These are phyloP conservation scores for Melieria crassipennis DNA, from an alignment of 2,888 invertebrate genomes.

Conservation along the genomic window DNA sequence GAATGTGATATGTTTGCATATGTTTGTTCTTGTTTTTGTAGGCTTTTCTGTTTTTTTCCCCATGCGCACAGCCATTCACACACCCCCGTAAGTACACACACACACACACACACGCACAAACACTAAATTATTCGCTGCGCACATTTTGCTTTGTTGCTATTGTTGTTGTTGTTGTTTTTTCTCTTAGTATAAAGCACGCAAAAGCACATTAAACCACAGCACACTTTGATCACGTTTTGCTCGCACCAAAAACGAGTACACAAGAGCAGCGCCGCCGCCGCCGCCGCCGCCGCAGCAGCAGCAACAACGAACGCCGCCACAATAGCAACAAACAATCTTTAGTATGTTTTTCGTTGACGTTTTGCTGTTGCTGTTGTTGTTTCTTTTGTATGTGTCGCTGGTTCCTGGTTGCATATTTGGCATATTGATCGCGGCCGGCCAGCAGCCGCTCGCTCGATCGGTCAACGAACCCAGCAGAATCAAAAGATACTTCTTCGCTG, in stretches of 20 bases:
- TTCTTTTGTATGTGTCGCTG: slow-evolving; percentile 28
- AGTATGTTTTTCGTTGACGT: slow-evolving; percentile 9
- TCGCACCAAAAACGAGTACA: background rate
- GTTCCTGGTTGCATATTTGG: slow-evolving; percentile 62
- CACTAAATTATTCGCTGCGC: background rate
- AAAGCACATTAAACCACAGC: slow-evolving; percentile 10
- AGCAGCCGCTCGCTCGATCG: slow-evolving; percentile 44
- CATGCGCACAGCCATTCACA: background rate
- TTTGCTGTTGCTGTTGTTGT: slow-evolving; percentile 24
- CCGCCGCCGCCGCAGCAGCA: background rate
- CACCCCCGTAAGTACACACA: slow-evolving; percentile 16
- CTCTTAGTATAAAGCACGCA: background rate
- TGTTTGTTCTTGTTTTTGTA: too few relatives aligned
- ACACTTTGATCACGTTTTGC: slow-evolving; percentile 29
- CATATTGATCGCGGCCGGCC: slow-evolving; percentile 49
- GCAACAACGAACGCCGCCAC: background rate
- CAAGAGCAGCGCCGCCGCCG: background rate
- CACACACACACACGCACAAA: slow-evolving; percentile 5
- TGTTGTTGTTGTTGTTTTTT: background rate
- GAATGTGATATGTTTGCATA: too few relatives aligned
- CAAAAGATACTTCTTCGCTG: background rate
- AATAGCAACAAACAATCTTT: too few relatives aligned
- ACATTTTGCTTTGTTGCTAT: background rate
- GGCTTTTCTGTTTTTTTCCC: too few relatives aligned
- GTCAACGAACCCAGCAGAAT: slow-evolving; percentile 51